Percentiles rank a stretch among this genome's conserved stretches.
Evolutionary conservation across 2,888 invertebrate species (phyloP).

Genomic region (Peribatodes rhomboidaria): DNA sequence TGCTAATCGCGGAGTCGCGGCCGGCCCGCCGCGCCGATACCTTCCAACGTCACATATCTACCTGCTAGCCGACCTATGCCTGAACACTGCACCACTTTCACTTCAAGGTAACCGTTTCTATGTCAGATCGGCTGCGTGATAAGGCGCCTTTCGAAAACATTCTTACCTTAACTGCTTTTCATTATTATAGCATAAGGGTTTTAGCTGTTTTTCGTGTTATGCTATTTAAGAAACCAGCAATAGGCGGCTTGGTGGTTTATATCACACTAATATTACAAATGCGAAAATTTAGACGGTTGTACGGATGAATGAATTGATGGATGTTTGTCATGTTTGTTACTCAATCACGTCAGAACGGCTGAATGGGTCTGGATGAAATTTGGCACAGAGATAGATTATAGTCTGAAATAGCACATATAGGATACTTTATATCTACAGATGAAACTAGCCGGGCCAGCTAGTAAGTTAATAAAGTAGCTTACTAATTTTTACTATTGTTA

Average conservation of each 20-base stretch:
- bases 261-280: too few relatives aligned
- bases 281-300: too few relatives aligned
- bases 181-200: slow-evolving; percentile 2
- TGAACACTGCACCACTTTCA: slow-evolving; percentile 51
- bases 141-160: slow-evolving; percentile 37
- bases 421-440: too few relatives aligned
- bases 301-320: too few relatives aligned
- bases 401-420: too few relatives aligned
- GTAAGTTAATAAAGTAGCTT: too few relatives aligned
- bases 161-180: slow-evolving; percentile 22
- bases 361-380: too few relatives aligned
- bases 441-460: too few relatives aligned
- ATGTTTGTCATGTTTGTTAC: too few relatives aligned
- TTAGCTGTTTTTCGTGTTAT: background rate
- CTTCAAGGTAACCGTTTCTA: slow-evolving; percentile 46
- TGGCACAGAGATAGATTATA: too few relatives aligned
- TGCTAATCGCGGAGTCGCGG: slow-evolving; percentile 61
- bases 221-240: background rate
- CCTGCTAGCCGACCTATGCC: slow-evolving; percentile 32
- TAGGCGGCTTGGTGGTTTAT: background rate
- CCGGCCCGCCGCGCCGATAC: slow-evolving; percentile 46
- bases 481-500: too few relatives aligned
- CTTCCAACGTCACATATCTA: slow-evolving; percentile 35
- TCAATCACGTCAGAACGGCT: too few relatives aligned
- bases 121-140: slow-evolving; percentile 46